A percentile compares a stretch with the other conserved stretches of the same genome.
These are phyloP conservation scores for Protosalanx chinensis DNA, from an alignment of 2,797 vertebrate genomes.

Conservation along the genomic window DNA sequence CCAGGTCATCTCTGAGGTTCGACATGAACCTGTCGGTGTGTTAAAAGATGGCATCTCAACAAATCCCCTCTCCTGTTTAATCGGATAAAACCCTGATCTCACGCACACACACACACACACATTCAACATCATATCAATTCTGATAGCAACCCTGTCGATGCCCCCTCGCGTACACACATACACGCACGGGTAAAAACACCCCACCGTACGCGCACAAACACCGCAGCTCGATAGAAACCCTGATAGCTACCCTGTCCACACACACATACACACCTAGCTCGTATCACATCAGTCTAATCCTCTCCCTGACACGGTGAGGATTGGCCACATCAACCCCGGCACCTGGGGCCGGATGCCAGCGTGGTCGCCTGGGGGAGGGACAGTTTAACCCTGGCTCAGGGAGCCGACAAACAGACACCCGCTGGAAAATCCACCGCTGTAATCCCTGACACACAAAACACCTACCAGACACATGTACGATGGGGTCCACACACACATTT, in stretches of 20 bases:
- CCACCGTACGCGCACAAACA: not conserved
- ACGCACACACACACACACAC: conserved; percentile 34
- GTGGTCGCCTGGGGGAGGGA: conserved; percentile 16
- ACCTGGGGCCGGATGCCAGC: conserved; percentile 34
- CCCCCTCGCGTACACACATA: not conserved
- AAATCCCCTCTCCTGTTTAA: conserved; percentile 46
- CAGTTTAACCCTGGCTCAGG: conserved; percentile 40
- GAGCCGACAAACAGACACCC: conserved; percentile 38
- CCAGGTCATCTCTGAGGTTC: conserved; percentile 39
- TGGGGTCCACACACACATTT: not conserved
- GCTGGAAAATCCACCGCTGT: not conserved
- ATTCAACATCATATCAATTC: conserved; percentile 33
- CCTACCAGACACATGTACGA: not conserved
- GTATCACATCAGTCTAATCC: conserved; percentile 63
- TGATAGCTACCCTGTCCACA: conserved; percentile 1
- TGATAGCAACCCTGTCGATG: conserved; percentile 23
- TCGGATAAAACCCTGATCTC: conserved; percentile 44
- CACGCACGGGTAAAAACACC: not conserved
- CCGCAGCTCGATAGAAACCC: not conserved
- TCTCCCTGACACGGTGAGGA: conserved; percentile 46
- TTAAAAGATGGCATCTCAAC: conserved; percentile 39
- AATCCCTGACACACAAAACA: not conserved
- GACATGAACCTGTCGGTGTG: conserved; percentile 40
- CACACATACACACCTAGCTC: conserved; percentile 9
- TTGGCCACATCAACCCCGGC: conserved; percentile 17